Evolutionary conservation across 2,113 vertebrate species (phyloP).

Genomic region (Heterochromis multidens): DNA sequence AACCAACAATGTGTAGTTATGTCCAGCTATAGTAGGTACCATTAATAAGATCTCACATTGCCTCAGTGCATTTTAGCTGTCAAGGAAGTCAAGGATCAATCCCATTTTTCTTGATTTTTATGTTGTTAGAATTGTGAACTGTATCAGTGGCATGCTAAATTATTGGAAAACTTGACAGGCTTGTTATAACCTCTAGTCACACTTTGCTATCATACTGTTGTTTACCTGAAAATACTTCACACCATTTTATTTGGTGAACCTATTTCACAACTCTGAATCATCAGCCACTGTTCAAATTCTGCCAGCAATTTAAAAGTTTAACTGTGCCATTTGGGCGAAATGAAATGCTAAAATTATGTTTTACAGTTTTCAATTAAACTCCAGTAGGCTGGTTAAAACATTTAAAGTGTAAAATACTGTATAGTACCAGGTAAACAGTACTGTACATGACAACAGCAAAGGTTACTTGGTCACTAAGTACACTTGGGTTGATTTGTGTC

Average conservation of each 20-base stretch:
- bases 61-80: not conserved
- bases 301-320: not conserved
- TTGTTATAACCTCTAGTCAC: too few relatives aligned
- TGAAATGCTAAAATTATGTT: not conserved
- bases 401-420: not conserved
- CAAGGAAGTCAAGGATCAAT: not conserved
- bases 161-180: not conserved
- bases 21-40: not conserved
- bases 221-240: too few relatives aligned
- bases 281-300: not conserved
- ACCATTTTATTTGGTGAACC: too few relatives aligned
- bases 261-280: not conserved
- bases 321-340: not conserved
- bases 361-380: not conserved
- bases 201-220: too few relatives aligned
- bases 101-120: not conserved
- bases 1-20: not conserved
- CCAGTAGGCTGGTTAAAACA: not conserved
- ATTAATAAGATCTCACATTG: not conserved
- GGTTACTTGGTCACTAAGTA: not conserved
- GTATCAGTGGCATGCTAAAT: not conserved
- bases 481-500: constrained; percentile 24
- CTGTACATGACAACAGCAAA: not conserved
- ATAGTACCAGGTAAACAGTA: not conserved
- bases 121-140: not conserved